Conservation (phyloP, 2,888 invertebrate genomes). For the Achlya flavicornis region DNA sequence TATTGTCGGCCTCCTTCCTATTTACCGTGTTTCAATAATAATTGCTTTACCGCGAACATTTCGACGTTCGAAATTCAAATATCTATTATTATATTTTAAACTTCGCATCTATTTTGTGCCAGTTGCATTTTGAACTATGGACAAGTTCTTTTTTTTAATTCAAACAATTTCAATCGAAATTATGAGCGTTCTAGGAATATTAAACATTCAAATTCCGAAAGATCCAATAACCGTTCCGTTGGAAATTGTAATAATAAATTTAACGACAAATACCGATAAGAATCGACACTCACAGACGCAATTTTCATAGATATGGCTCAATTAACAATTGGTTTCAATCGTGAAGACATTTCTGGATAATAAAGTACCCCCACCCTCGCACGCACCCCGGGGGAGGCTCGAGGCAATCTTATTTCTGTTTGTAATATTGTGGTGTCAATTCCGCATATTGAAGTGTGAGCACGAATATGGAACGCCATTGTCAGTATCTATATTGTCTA, state of each 20-base stretch:
- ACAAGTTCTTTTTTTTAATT: conserved; percentile 34
- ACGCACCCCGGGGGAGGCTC: conserved; percentile 54
- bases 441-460: conserved; percentile 81
- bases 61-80: conserved; percentile 31
- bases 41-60: conserved; percentile 52
- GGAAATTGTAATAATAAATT: conserved; percentile 66
- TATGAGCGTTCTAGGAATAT: conserved; percentile 22
- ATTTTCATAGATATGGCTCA: conserved; percentile 84
- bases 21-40: conserved; percentile 57
- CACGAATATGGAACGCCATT: conserved; percentile 69
- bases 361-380: conserved; percentile 71
- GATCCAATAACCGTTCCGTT: conserved; percentile 59
- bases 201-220: conserved; percentile 47
- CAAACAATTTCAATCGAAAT: conserved; percentile 19
- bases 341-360: conserved; percentile 80
- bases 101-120: conserved; percentile 13
- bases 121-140: conserved; percentile 22
- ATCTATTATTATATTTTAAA: conserved; percentile 22
- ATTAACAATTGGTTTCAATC: conserved; percentile 84
- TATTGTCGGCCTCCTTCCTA: conserved; percentile 70
- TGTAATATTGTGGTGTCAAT: conserved; percentile 84
- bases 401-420: conserved; percentile 82
- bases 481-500: conserved; percentile 69
- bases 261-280: conserved; percentile 80
- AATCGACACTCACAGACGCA: conserved; percentile 77